Evolutionary conservation across 2,888 invertebrate species (phyloP), one percentile per base, ranked within the genome.

Genomic region (Macrophya alboannulata): DNA sequence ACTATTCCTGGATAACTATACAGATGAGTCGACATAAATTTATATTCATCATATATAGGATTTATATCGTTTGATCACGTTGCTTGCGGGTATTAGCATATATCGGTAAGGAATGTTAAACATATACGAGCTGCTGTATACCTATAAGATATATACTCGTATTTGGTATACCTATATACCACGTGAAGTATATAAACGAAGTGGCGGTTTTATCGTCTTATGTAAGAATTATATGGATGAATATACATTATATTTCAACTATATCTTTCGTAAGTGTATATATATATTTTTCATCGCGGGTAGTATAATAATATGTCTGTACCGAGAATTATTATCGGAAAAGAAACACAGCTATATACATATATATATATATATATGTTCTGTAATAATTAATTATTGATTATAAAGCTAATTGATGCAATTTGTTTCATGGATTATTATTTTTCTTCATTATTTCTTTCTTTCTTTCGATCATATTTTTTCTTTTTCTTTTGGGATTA

Each of bases 341-440:
- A n/a, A n/a, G n/a, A n/a, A n/a, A n/a, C n/a, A 40, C 17, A 71
- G 15, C 17, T n/a, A n/a, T n/a, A n/a, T n/a, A n/a, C n/a, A n/a
- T n/a, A n/a, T n/a, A n/a, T n/a, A n/a, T n/a, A n/a, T n/a, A n/a
- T n/a, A n/a, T n/a, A n/a, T n/a, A n/a, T n/a, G n/a, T n/a, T n/a
- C n/a, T n/a, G n/a, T n/a, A n/a, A n/a, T n/a, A n/a, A n/a, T n/a
- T n/a, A n/a, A 71, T 68, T 5, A 68, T 15, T n/a, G 71, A 71
- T 71, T 40, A n/a, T n/a, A n/a, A n/a, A 37, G 25, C 37, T 40
- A 71, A 37, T 71, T 71, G 71, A 21, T n/a, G 71, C 71, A 71
- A 71, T 71, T 6, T 37, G 37, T 71, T n/a, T 25, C 25, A 4
- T 10, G 10, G 25, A 12, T 62, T 62, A 25, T 25, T 62, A 21